A percentile compares a stretch with the other conserved stretches of the same genome.
phyloP scores from a whole-genome alignment of 2,888 invertebrate genomes.

The Apoda limacodes region DNA sequence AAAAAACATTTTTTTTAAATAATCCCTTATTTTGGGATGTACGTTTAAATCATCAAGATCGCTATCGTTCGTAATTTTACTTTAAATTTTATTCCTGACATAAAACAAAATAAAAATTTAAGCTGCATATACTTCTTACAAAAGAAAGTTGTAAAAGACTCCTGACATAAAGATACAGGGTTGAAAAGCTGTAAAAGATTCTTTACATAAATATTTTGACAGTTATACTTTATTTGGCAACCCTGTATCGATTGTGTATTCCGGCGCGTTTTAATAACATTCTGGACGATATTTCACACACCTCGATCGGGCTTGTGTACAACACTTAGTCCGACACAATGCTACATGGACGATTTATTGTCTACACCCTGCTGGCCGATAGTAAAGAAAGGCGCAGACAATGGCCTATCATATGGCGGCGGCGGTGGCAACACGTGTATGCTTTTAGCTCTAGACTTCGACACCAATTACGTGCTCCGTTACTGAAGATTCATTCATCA shows the following conservation, averaged over 20 bases:
- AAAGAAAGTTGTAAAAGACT: too few species aligned
- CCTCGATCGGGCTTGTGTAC: constrained; percentile 27
- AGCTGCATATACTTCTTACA: too few species aligned
- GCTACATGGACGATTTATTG: constrained; percentile 60
- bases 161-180: too few species aligned
- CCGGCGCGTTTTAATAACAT: constrained; percentile 55
- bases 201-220: constrained; percentile 2
- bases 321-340: constrained; percentile 35
- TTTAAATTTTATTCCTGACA: too few species aligned
- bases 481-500: constrained; percentile 49
- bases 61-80: too few species aligned
- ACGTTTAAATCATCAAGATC: too few species aligned
- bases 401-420: constrained; percentile 52
- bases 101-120: too few species aligned
- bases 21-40: too few species aligned
- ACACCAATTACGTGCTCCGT: constrained; percentile 58
- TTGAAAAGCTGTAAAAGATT: too few species aligned
- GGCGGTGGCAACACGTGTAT: constrained; percentile 55
- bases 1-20: too few species aligned
- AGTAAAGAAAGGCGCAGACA: constrained; percentile 59
- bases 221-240: too few species aligned
- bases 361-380: constrained; percentile 51
- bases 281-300: constrained; percentile 38
- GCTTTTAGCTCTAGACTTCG: constrained; percentile 61
- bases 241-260: constrained; percentile 47